Evolutionary conservation across 2,888 invertebrate species (phyloP).

Genomic region (Xylocampa areola): DNA sequence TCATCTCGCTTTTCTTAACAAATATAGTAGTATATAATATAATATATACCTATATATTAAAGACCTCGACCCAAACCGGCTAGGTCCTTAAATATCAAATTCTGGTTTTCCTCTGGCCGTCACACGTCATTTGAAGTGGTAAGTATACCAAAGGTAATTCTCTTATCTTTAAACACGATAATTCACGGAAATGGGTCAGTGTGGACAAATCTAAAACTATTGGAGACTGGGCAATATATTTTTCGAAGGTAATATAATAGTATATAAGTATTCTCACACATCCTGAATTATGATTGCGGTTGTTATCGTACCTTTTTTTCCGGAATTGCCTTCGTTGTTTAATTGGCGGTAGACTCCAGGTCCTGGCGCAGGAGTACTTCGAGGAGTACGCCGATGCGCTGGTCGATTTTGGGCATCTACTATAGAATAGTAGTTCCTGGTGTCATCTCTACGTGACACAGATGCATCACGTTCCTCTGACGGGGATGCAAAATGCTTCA

Average conservation of each 20-base stretch:
- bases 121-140: too few species aligned
- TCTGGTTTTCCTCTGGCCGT: background rate
- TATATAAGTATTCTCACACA: background rate
- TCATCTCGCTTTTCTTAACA: background rate
- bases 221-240: background rate
- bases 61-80: background rate
- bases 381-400: slow-evolving; percentile 71
- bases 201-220: background rate
- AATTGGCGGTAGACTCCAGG: slow-evolving; percentile 84
- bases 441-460: slow-evolving; percentile 68
- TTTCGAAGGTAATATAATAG: too few species aligned
- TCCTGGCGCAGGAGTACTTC: slow-evolving; percentile 76
- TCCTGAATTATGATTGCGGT: slow-evolving; percentile 36
- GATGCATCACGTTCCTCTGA: slow-evolving; percentile 65
- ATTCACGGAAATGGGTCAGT: too few species aligned
- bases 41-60: background rate
- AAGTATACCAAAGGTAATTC: background rate
- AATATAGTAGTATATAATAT: too few species aligned
- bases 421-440: slow-evolving; percentile 81
- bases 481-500: slow-evolving; percentile 80
- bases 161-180: background rate
- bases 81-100: background rate
- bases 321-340: slow-evolving; percentile 70
- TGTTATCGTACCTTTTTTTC: slow-evolving; percentile 63
- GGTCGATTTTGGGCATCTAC: slow-evolving; percentile 76